phyloP scores from a whole-genome alignment of 2,113 vertebrate genomes.

The Periophthalmodon schlosseri region DNA sequence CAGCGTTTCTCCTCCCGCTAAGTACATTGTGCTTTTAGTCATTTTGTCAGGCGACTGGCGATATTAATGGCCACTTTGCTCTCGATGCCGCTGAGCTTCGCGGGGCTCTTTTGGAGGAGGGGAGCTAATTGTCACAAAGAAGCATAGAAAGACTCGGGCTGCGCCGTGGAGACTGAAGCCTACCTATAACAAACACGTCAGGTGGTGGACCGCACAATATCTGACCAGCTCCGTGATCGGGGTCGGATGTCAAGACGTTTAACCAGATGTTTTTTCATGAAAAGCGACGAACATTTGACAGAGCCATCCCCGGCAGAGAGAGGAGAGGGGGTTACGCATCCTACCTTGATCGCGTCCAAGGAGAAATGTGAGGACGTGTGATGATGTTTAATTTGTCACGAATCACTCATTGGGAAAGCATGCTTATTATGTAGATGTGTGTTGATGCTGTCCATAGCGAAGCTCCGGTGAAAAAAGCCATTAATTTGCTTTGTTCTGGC shows the following conservation, averaged over 20 bases:
- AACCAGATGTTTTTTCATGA: conserved; percentile 59
- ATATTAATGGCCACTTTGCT: conserved; percentile 48
- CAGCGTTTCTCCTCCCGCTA: conserved; percentile 32
- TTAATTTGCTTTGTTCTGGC: conserved; percentile 44
- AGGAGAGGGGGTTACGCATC: conserved; percentile 24
- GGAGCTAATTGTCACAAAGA: conserved; percentile 25
- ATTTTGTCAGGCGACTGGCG: conserved; percentile 36
- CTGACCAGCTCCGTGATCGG: conserved; percentile 27
- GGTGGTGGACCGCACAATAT: conserved; percentile 55
- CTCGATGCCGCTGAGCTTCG: conserved; percentile 31
- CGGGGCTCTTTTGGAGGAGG: conserved; percentile 11
- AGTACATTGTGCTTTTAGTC: conserved; percentile 20
- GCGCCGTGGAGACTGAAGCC: neutral
- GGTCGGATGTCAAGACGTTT: conserved; percentile 43
- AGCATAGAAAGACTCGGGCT: conserved; percentile 4
- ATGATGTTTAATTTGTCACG: conserved; percentile 43
- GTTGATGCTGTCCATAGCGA: conserved; percentile 43
- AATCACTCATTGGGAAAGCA: conserved; percentile 53
- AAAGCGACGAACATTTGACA: conserved; percentile 50
- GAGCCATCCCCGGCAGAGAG: conserved; percentile 36
- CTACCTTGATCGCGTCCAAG: conserved; percentile 56
- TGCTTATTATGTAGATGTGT: conserved; percentile 20
- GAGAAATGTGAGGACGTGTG: conserved; percentile 50
- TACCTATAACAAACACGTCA: conserved; percentile 32
- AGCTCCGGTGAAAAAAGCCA: conserved; percentile 12